Base-by-base conservation (phyloP, 2,113 vertebrate species). In the Morone saxatilis region DNA sequence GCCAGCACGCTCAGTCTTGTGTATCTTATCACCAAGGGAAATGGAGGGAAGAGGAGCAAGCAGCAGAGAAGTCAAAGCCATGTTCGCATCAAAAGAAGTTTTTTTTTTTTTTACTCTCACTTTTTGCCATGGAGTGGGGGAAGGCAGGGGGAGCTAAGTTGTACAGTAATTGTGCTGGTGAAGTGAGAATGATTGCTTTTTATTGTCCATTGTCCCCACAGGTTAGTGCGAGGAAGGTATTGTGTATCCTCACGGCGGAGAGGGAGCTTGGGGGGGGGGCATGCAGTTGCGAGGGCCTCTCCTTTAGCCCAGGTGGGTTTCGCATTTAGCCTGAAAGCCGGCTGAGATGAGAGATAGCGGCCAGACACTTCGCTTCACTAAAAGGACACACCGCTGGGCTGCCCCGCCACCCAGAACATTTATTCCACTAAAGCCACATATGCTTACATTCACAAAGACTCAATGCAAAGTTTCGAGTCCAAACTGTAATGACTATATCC, bases 231-330 rank as follows among this genome's bases (percentile, higher is more conserved):
- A 8, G 80, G 94, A 92, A 93, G 85, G 94, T 91, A 95, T 96
- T 95, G 87, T 93, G 91, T 96, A 84, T 96, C 95, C 85, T 87
- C 87, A 50, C 76, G 85, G 91, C 57, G 69, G 48, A 79, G 76
- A 47, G 84, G 88, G 90, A 53, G 71, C 1, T n/a, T 1, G 31
- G 4, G 25, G 74, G 93, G 94, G 41, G 68, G 93, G 94, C 50
- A 5, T 76, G 86, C 71, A 61, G 72, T 83, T 85, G 71, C 1
- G 7, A 71, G 89, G 94, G 90, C 90, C 93, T 94, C 81, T 83
- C 89, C 91, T 94, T 92, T 91, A 96, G 95, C 95, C 95, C 96
- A 96, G 93, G 96, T 96, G 96, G 96, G 96, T 97, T 97, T 97
- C 95, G 94, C 92, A 92, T 97, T 95, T 90, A 95, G 92, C 80